Percentiles rank a stretch among this genome's conserved stretches.
Evolutionary conservation across 2,888 invertebrate species (phyloP).

Genomic region (Steinernema carpocapsae): DNA sequence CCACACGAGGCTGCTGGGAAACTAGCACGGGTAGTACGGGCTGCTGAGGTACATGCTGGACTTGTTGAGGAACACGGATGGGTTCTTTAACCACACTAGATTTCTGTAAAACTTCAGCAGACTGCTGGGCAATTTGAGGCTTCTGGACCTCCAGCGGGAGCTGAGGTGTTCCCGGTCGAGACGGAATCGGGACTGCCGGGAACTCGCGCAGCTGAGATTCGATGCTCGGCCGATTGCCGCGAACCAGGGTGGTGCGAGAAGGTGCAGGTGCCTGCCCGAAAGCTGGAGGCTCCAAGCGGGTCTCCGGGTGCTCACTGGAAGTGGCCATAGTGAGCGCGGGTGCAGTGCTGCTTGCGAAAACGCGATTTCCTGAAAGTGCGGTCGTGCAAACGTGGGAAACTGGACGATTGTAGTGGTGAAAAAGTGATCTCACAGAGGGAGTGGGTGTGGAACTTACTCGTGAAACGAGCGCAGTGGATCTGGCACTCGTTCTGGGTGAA

Average conservation of each 20-base stretch:
- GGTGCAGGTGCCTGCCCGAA: conserved; percentile 9
- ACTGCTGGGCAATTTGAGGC: background rate
- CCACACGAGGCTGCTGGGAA: background rate
- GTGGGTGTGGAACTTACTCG: conserved; percentile 52
- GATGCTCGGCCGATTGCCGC: conserved; percentile 19
- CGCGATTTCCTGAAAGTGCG: conserved; percentile 26
- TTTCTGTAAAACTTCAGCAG: background rate
- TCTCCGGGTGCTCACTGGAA: background rate
- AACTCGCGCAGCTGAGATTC: conserved; percentile 14
- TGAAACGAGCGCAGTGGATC: conserved; percentile 68
- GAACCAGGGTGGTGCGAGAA: conserved; percentile 13
- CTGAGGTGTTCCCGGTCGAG: conserved; percentile 22
- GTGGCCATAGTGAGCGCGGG: background rate
- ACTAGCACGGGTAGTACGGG: background rate
- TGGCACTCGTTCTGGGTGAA: conserved; percentile 67
- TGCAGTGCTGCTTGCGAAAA: background rate
- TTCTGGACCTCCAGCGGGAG: background rate
- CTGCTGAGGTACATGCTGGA: background rate
- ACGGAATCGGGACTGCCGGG: conserved; percentile 19
- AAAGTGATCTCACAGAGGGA: conserved; percentile 3
- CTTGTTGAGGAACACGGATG: background rate
- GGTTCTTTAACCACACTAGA: background rate
- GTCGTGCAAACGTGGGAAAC: conserved; percentile 12
- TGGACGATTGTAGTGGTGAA: background rate
- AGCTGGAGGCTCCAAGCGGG: background rate